phyloP scores from a whole-genome alignment of 1,140 invertebrate species.

The Drosophila orena region DNA sequence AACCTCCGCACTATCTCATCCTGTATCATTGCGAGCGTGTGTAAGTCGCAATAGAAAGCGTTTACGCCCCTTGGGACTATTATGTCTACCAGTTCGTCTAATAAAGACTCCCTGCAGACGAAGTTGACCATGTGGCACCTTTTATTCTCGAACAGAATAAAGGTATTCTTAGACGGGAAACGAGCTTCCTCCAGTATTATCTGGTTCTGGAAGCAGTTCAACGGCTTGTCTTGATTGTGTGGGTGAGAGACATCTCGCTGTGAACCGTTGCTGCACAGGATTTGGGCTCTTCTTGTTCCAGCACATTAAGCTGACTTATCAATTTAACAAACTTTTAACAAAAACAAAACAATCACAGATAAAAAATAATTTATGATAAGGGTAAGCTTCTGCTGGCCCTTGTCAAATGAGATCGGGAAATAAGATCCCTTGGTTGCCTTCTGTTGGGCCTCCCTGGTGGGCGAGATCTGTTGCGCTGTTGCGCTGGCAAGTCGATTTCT shows the following conservation, averaged over 20 bases:
- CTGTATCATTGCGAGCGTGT: neutral
- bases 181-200: neutral
- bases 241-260: neutral
- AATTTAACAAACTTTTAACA: too few relatives aligned
- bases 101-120: neutral
- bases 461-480: too few relatives aligned
- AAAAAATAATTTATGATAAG: too few relatives aligned
- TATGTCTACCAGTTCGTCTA: too few relatives aligned
- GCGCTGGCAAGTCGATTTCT: too few relatives aligned
- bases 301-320: neutral
- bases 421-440: too few relatives aligned
- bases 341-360: too few relatives aligned
- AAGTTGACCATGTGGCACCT: neutral
- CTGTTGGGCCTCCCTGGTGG: too few relatives aligned
- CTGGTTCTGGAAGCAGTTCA: neutral
- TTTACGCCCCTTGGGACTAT: constrained; percentile 6
- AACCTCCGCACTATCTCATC: neutral
- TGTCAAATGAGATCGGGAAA: too few relatives aligned
- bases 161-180: constrained; percentile 1
- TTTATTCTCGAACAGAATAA: constrained; percentile 10
- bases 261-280: neutral
- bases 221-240: neutral
- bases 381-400: too few relatives aligned
- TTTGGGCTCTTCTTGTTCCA: neutral
- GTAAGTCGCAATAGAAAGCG: constrained; percentile 4